These are phyloP conservation scores for Lichenostomus cassidix DNA, from an alignment of 2,113 vertebrate genomes.

Conservation along the genomic window DNA sequence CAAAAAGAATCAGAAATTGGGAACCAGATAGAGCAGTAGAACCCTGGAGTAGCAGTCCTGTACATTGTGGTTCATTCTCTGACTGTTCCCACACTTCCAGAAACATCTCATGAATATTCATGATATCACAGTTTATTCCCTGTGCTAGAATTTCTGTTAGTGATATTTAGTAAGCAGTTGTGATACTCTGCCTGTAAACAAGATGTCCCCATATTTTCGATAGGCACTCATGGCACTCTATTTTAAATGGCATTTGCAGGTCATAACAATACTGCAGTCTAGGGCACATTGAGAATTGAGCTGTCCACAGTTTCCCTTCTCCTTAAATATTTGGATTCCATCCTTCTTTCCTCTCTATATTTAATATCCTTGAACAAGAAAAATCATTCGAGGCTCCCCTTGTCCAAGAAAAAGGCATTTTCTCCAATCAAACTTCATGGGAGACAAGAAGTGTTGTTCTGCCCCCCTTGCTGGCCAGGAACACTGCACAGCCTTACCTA, in stretches of 20 bases:
- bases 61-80: background rate
- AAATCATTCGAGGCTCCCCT: background rate
- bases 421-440: background rate
- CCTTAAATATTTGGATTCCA: background rate
- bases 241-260: background rate
- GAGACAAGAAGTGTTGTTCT: background rate
- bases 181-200: background rate
- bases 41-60: background rate
- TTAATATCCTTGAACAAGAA: background rate
- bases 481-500: conserved; percentile 54
- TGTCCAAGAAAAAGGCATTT: background rate
- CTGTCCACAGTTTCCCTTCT: background rate
- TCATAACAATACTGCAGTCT: background rate
- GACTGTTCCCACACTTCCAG: background rate
- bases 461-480: conserved; percentile 19
- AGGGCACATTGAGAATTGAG: background rate
- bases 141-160: background rate
- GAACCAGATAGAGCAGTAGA: background rate
- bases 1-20: background rate
- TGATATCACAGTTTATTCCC: background rate
- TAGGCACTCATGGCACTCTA: background rate
- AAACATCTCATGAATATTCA: background rate
- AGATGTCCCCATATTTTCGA: background rate
- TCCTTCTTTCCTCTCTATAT: background rate
- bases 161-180: background rate